Conservation (phyloP, 1,140 invertebrate genomes). For the Trichonephila clavata region DNA sequence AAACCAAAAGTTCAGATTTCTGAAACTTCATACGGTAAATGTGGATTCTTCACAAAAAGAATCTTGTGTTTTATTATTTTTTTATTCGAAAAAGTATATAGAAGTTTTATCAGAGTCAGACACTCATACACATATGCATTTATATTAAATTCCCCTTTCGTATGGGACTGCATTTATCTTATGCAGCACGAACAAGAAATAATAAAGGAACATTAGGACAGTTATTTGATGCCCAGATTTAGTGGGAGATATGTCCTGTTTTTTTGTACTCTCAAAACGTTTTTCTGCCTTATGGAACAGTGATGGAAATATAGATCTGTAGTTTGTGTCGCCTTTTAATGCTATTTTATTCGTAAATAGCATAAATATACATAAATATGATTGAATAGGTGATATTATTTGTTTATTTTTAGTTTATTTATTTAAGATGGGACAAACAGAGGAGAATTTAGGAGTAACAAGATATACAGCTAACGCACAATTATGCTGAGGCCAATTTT, state of each 20-base stretch:
- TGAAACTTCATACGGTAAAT: not conserved
- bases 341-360: too few species aligned
- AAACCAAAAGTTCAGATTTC: constrained; percentile 7
- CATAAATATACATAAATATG: too few species aligned
- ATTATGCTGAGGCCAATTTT: too few species aligned
- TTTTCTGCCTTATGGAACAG: too few species aligned
- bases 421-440: too few species aligned
- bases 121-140: not conserved
- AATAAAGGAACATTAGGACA: not conserved
- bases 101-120: not conserved
- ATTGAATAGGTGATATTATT: too few species aligned
- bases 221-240: constrained; percentile 2
- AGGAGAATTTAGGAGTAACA: too few species aligned
- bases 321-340: too few species aligned
- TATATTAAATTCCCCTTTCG: not conserved
- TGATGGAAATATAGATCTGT: too few species aligned
- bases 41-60: not conserved
- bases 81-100: not conserved
- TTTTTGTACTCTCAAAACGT: not conserved
- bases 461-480: too few species aligned
- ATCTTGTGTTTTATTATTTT: not conserved
- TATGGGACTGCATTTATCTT: not conserved
- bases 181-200: not conserved
- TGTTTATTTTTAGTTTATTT: too few species aligned
- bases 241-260: not conserved